Evolutionary conservation across 2,888 invertebrate species (phyloP).

Genomic region (Pachymerium ferrugineum): DNA sequence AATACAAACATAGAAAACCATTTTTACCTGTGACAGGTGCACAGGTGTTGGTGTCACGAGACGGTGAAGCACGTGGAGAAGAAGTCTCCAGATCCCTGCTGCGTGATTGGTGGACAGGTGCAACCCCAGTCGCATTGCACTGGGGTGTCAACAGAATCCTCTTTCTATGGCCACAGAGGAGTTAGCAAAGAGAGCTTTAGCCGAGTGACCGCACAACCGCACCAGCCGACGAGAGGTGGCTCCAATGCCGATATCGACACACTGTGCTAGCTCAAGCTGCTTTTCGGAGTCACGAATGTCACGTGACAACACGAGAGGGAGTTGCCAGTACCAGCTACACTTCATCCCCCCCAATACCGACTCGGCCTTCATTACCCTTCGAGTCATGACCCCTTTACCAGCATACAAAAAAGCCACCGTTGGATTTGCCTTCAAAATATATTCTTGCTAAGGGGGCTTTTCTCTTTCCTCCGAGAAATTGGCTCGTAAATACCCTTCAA

Average conservation of each 20-base stretch:
- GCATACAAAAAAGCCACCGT: not conserved
- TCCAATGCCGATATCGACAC: slow-evolving; percentile 20
- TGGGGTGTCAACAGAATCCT: slow-evolving; percentile 23
- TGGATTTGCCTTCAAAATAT: slow-evolving; percentile 14
- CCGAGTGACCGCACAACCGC: slow-evolving; percentile 25
- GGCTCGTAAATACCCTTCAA: slow-evolving; percentile 19
- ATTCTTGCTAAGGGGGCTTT: not conserved
- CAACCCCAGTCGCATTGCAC: slow-evolving; percentile 22
- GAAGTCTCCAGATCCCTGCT: slow-evolving; percentile 12
- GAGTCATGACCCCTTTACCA: slow-evolving; percentile 23
- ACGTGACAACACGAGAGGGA: slow-evolving; percentile 22
- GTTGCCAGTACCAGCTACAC: slow-evolving; percentile 14
- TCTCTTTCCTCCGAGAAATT: not conserved
- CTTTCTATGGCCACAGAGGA: not conserved
- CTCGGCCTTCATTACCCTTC: slow-evolving; percentile 25
- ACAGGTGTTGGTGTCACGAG: slow-evolving; percentile 23
- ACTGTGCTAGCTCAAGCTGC: slow-evolving; percentile 23
- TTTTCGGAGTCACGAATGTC: slow-evolving; percentile 25
- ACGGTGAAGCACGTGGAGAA: not conserved
- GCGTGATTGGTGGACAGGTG: slow-evolving; percentile 25
- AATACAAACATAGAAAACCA: not conserved
- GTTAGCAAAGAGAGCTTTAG: slow-evolving; percentile 25
- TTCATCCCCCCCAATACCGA: slow-evolving; percentile 15
- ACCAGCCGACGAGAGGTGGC: slow-evolving; percentile 14
- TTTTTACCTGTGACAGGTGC: slow-evolving; percentile 24